Conservation (phyloP, 2,888 invertebrate genomes). For the Chrysina gloriosa region DNA sequence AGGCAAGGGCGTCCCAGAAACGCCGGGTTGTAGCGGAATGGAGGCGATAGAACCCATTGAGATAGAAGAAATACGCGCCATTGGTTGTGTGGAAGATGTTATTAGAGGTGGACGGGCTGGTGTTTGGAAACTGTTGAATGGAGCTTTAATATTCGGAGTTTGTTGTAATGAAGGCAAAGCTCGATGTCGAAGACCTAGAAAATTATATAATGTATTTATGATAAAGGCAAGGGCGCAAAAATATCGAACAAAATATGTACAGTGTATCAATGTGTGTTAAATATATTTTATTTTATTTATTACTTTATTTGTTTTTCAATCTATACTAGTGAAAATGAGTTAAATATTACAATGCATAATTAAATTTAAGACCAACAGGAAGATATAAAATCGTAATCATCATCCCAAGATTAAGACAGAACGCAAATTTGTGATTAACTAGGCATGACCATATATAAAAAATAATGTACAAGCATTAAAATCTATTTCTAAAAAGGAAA, state of each 20-base stretch:
- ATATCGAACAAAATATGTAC: background rate
- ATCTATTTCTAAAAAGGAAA: no score
- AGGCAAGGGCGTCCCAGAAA: slow-evolving; percentile 55
- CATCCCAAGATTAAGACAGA: no score
- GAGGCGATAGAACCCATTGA: slow-evolving; percentile 11
- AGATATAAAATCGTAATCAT: no score
- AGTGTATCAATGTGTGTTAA: no score
- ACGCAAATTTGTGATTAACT: no score
- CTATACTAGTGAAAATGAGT: no score
- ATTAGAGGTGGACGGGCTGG: slow-evolving; percentile 11
- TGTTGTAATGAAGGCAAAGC: slow-evolving; percentile 12
- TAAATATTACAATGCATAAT: no score
- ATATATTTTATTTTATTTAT: no score
- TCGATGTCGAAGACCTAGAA: slow-evolving; percentile 41
- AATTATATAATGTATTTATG: slow-evolving; percentile 4
- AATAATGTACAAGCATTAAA: no score
- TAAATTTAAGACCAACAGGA: no score
- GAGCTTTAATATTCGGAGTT: background rate
- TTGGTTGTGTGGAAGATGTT: background rate
- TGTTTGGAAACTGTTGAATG: slow-evolving; percentile 31
- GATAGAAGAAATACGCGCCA: slow-evolving; percentile 34
- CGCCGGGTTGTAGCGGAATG: slow-evolving; percentile 16
- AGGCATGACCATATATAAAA: no score
- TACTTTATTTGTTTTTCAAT: no score
- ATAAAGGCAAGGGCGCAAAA: background rate